These are phyloP conservation scores for Forpus xanthops DNA, from an alignment of 2,797 vertebrate genomes.

Conservation along the genomic window DNA sequence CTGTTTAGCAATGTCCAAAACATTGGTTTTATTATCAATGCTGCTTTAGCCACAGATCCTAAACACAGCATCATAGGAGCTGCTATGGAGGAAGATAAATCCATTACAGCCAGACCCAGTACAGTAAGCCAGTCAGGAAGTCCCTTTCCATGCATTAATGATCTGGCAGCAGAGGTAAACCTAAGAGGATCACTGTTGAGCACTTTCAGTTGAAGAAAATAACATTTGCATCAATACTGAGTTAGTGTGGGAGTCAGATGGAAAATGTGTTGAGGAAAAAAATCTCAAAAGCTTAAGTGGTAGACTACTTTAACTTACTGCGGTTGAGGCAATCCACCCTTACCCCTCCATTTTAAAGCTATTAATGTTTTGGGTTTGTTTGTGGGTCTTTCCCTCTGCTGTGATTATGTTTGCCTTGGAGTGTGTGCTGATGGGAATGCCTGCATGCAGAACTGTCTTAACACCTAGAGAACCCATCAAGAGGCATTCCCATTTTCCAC, in stretches of 20 bases:
- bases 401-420: neutral
- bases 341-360: neutral
- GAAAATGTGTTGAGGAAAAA: neutral
- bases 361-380: neutral
- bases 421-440: neutral
- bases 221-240: neutral
- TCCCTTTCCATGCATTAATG: neutral
- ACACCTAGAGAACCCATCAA: neutral
- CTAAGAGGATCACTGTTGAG: neutral
- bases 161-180: neutral
- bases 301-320: neutral
- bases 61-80: neutral
- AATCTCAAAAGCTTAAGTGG: neutral
- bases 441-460: rapidly evolving
- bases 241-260: neutral
- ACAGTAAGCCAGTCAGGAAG: neutral
- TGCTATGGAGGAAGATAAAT: neutral
- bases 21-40: neutral
- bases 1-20: neutral
- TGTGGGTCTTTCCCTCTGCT: neutral
- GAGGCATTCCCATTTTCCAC: neutral
- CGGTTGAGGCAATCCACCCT: neutral
- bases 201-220: neutral
- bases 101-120: neutral
- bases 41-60: neutral